A percentile compares a stretch with the other conserved stretches of the same genome.
Conservation (phyloP, 2,797 vertebrate species). For the Falco biarmicus region DNA sequence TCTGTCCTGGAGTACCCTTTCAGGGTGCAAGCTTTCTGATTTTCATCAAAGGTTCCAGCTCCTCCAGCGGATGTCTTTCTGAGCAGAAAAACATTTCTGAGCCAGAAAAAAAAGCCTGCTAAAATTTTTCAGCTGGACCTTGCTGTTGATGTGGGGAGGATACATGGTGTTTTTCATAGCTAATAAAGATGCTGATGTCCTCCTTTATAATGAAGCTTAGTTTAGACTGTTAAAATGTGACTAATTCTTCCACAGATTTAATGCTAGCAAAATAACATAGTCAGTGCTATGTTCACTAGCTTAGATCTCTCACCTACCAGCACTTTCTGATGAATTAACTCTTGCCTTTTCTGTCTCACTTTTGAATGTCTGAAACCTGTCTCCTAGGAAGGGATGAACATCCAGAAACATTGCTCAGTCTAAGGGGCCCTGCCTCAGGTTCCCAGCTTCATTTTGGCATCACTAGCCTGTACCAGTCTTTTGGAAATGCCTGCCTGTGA, state of each 20-base stretch:
- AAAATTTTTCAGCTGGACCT: slow-evolving; percentile 14
- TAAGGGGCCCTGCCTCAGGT: not conserved
- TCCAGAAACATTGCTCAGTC: not conserved
- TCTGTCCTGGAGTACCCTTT: not conserved
- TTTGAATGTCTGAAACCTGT: not conserved
- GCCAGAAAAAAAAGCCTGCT: not conserved
- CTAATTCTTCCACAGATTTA: slow-evolving; percentile 3
- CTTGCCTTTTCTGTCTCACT: not conserved
- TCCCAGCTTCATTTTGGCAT: not conserved
- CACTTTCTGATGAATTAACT: not conserved
- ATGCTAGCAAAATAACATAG: not conserved
- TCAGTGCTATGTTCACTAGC: not conserved
- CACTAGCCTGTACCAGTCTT: not conserved
- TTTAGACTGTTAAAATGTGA: slow-evolving; percentile 2
- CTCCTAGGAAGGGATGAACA: not conserved
- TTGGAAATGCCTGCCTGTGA: not conserved
- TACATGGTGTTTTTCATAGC: not conserved
- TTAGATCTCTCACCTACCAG: not conserved
- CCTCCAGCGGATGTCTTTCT: not conserved
- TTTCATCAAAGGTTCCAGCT: not conserved
- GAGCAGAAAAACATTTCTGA: not conserved
- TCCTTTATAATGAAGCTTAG: not conserved
- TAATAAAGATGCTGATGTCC: slow-evolving; percentile 30
- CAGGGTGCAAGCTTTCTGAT: not conserved
- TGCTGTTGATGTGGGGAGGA: not conserved